Evolutionary conservation across 1,140 invertebrate genomes (phyloP), one percentile per base, ranked within the genome.

Genomic region (Pseudomyrmex dendroicus): DNA sequence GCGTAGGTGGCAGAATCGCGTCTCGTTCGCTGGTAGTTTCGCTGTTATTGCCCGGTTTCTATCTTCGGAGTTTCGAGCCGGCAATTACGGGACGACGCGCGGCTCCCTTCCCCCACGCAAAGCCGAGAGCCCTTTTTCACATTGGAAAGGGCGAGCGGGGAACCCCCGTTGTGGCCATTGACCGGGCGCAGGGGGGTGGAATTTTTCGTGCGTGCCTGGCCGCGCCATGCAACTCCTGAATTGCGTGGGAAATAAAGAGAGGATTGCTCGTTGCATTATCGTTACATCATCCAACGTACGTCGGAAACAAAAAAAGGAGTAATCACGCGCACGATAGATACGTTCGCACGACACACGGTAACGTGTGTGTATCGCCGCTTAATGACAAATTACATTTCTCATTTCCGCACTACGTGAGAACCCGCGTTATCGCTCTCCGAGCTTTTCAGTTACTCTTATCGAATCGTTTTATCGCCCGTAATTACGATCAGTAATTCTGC

Each of bases 171-270:
- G 62, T 67, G 73, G 56, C 22, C n/a, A 35, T 7, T 35, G 50
- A 13, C 50, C 50, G 57, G 57, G 56, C 44, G 72, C 15, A n/a
- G 48, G 57, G 59, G 86, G 74, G 85, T 84, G 68, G 46, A 68
- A 83, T 63, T 77, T 88, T 56, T 48, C 52, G 85, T 86, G 90
- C 80, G 89, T 91, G 86, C 88, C 84, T 84, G 83, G 83, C 84
- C 66, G 87, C 90, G 84, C 87, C 89, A 90, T 80, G 90, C 87
- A 88, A 91, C 72, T 73, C 17, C 2, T 25, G 62, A 85, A 77
- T 84, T 84, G 90, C 90, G 89, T 91, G 90, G 91, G 91, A 91
- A 92, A 35, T 35, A 35, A 89, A 87, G 88, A 83, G 86, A 83
- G 82, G 76, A 78, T 70, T 70, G 67, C 77, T 68, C 72, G 84